Conservation (phyloP, 2,113 vertebrate genomes). For the Thalassarche chlororhynchos region DNA sequence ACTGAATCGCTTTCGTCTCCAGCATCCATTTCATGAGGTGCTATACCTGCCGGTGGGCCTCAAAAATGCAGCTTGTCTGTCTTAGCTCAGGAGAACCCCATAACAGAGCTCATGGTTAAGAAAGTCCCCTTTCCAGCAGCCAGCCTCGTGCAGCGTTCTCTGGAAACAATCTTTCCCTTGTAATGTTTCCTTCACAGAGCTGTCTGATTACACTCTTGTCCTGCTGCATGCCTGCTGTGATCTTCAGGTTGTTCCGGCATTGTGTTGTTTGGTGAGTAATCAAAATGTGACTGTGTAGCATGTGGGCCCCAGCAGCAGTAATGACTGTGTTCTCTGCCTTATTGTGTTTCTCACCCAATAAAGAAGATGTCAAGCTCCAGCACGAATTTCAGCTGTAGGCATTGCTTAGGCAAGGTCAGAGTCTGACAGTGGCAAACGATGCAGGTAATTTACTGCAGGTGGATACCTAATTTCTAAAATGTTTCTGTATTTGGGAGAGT, state of each 20-base stretch:
- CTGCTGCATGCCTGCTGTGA: conserved; percentile 81
- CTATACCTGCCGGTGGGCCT: neutral
- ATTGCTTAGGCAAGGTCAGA: neutral
- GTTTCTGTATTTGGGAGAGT: neutral
- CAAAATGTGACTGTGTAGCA: neutral
- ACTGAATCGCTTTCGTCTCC: neutral
- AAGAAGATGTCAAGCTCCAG: neutral
- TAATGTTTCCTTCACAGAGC: conserved; percentile 76
- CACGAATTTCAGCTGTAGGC: neutral
- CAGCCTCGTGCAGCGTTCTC: neutral
- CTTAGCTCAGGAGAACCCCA: neutral
- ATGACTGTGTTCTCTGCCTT: neutral
- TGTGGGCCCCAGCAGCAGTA: neutral
- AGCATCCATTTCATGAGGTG: rapidly evolving
- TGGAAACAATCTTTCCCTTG: neutral
- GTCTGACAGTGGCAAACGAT: neutral
- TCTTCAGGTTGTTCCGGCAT: conserved; percentile 56
- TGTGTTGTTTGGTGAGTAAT: conserved; percentile 77
- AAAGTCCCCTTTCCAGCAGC: neutral
- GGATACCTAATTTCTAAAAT: neutral
- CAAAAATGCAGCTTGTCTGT: neutral
- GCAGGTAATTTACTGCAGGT: neutral
- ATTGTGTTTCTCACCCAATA: rapidly evolving
- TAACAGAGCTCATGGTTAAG: neutral
- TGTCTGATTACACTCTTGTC: conserved; percentile 74